These are phyloP conservation scores for Drosophila bocki DNA, from an alignment of 1,140 invertebrate genomes.

Conservation along the genomic window DNA sequence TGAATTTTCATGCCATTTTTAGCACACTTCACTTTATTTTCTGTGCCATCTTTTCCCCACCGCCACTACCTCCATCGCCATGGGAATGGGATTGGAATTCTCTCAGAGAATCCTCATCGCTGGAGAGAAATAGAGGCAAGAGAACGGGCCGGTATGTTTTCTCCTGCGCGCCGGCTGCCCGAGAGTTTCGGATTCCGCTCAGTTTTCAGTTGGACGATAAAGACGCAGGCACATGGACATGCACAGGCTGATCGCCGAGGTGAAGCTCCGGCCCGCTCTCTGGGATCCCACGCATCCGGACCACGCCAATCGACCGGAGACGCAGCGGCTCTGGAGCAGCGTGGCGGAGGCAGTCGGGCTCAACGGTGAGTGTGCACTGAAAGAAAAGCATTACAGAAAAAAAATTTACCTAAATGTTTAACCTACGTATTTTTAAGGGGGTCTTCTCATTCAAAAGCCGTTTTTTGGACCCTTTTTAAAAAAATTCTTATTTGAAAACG, in stretches of 20 bases:
- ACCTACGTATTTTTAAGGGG: too few species aligned
- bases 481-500: too few species aligned
- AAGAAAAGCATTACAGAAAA: neutral
- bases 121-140: conserved; percentile 3
- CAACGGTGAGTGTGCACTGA: conserved; percentile 60
- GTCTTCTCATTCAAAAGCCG: too few species aligned
- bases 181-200: conserved; percentile 35
- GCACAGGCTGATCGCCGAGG: conserved; percentile 73
- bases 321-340: conserved; percentile 56
- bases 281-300: conserved; percentile 70
- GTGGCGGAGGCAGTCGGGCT: conserved; percentile 52
- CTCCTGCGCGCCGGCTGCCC: conserved; percentile 31
- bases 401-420: too few species aligned
- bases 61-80: neutral
- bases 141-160: conserved; percentile 2
- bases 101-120: conserved; percentile 6
- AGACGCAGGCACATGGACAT: conserved; percentile 76
- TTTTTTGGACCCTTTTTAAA: too few species aligned
- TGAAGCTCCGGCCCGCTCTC: conserved; percentile 65
- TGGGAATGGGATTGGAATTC: neutral
- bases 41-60: neutral
- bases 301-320: conserved; percentile 63
- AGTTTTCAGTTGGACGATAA: conserved; percentile 65
- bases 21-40: conserved; percentile 4
- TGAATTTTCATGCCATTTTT: neutral